Conservation (phyloP, 2,888 invertebrate genomes). For the Protonemura montana region DNA sequence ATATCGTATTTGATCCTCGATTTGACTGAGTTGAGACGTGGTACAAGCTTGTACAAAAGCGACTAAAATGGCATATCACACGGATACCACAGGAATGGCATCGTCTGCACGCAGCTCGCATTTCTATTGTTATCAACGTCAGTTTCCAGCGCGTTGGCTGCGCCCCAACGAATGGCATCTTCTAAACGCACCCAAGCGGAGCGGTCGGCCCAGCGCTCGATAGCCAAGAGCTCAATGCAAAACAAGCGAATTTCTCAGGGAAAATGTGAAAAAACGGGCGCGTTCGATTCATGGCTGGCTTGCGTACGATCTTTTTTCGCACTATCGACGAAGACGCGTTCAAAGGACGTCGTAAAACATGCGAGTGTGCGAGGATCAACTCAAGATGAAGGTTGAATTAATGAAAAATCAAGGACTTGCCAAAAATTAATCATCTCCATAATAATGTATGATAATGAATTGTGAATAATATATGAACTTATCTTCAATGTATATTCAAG, state of each 20-base stretch:
- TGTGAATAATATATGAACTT: slow-evolving; percentile 24
- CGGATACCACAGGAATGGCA: background rate
- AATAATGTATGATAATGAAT: slow-evolving; percentile 27
- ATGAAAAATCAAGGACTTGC: slow-evolving; percentile 33
- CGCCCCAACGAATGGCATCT: background rate
- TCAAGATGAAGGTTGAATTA: slow-evolving; percentile 23
- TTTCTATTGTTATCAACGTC: background rate
- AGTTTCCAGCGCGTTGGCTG: background rate
- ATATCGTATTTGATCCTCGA: background rate
- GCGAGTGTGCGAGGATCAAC: background rate
- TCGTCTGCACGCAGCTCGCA: background rate
- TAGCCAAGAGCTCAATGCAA: background rate
- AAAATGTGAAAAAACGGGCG: background rate
- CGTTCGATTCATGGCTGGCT: background rate
- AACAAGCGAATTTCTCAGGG: background rate
- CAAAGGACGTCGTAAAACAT: background rate
- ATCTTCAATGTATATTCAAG: background rate
- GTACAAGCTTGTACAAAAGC: too few relatives aligned
- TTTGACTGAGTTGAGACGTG: background rate
- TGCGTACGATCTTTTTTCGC: background rate
- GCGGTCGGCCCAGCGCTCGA: background rate
- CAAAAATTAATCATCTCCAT: slow-evolving; percentile 25
- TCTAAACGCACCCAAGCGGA: background rate
- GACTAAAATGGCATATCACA: background rate
- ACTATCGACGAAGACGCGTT: background rate